Conservation (phyloP, 2,888 invertebrate genomes). For the Cheilosia scutellata region DNA sequence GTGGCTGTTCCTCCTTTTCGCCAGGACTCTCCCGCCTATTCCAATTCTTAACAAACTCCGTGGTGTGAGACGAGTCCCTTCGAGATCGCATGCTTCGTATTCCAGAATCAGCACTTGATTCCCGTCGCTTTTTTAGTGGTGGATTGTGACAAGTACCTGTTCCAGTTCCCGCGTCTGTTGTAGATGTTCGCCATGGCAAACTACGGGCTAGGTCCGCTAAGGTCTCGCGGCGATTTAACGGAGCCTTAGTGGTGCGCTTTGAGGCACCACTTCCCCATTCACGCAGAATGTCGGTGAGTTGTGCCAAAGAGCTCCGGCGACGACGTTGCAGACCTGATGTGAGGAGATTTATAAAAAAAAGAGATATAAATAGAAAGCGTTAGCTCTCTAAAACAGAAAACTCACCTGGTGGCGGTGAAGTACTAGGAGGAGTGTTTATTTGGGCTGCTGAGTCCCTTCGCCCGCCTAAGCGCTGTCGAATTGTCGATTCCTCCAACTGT, state of each 20-base stretch:
- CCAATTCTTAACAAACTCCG: slow-evolving; percentile 90
- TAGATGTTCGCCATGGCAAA: slow-evolving; percentile 91
- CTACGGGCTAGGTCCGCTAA: slow-evolving; percentile 94
- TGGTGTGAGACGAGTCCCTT: slow-evolving; percentile 89
- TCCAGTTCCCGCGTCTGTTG: slow-evolving; percentile 85
- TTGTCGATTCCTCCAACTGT: slow-evolving; percentile 90
- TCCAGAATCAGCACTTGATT: slow-evolving; percentile 94
- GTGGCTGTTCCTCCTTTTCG: slow-evolving; percentile 81
- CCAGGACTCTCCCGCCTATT: slow-evolving; percentile 88
- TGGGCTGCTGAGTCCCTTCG: slow-evolving; percentile 96
- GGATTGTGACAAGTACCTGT: slow-evolving; percentile 84
- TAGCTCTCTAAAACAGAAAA: too few species aligned
- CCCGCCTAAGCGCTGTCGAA: slow-evolving; percentile 93
- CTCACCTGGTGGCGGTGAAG: slow-evolving; percentile 86
- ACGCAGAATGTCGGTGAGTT: slow-evolving; percentile 93
- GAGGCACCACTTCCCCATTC: slow-evolving; percentile 92
- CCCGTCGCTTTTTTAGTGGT: slow-evolving; percentile 89
- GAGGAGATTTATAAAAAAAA: neutral
- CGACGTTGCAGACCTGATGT: slow-evolving; percentile 87
- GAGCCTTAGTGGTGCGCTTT: slow-evolving; percentile 86
- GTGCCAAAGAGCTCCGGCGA: slow-evolving; percentile 93
- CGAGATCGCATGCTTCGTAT: slow-evolving; percentile 91
- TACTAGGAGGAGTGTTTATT: slow-evolving; percentile 94
- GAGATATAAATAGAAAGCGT: neutral
- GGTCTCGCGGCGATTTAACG: slow-evolving; percentile 93